phyloP scores from a whole-genome alignment of 2,888 invertebrate species.

The Tachystola acroxantha region DNA sequence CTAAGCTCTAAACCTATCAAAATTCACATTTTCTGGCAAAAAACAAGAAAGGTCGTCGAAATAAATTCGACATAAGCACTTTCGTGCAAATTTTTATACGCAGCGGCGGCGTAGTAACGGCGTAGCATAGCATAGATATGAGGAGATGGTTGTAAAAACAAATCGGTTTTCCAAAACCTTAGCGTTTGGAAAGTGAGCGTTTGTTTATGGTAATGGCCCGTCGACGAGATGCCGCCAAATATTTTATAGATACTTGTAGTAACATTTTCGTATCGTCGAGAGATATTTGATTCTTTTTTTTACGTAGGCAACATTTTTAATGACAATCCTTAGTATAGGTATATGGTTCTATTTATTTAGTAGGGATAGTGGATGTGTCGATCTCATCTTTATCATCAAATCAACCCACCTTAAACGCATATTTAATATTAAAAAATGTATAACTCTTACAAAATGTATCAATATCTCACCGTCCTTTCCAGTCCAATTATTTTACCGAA shows the following conservation, averaged over 20 bases:
- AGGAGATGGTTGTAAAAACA: constrained; percentile 18
- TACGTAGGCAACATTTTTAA: no score
- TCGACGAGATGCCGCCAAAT: constrained; percentile 16
- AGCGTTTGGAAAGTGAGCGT: constrained; percentile 24
- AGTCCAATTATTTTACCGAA: no score
- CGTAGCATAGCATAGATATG: constrained; percentile 10
- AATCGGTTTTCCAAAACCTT: constrained; percentile 17
- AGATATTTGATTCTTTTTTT: constrained; percentile 10
- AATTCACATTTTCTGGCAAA: not conserved
- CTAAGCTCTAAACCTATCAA: no score
- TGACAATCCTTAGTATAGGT: no score
- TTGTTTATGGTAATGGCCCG: constrained; percentile 25
- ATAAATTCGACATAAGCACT: not conserved
- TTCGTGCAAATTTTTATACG: not conserved
- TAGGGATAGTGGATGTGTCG: no score
- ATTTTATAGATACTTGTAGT: constrained; percentile 19
- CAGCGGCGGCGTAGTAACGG: not conserved
- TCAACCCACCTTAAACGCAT: no score
- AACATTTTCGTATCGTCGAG: constrained; percentile 11
- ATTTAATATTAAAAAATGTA: no score
- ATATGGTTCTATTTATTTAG: no score
- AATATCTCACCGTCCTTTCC: no score
- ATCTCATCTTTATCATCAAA: no score
- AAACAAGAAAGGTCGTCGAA: not conserved
- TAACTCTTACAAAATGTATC: no score